Percentiles rank a stretch among this genome's conserved stretches.
phyloP scores from a whole-genome alignment of 2,113 vertebrate species.

The Strix aluco region DNA sequence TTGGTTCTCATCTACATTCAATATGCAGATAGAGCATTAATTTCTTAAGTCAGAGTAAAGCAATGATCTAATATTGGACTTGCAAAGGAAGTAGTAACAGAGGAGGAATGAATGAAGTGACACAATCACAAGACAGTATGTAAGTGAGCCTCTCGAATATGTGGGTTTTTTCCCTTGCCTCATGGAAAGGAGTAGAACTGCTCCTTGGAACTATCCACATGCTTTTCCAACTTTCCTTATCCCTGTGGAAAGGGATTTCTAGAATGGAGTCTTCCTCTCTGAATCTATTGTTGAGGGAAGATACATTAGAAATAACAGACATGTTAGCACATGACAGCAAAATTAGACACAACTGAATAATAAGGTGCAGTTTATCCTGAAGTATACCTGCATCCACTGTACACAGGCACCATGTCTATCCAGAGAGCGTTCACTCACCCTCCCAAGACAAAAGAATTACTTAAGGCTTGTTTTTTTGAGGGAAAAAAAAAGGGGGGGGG shows the following conservation, averaged over 20 bases:
- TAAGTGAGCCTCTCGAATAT: fast-evolving
- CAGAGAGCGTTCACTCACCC: not conserved
- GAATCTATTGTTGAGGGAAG: not conserved
- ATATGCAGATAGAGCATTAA: not conserved
- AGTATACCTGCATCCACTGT: not conserved
- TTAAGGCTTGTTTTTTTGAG: not conserved
- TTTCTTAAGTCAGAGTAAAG: not conserved
- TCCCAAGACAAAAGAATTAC: not conserved
- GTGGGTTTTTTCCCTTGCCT: not conserved
- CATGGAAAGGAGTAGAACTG: not conserved
- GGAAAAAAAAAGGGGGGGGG: too few species aligned
- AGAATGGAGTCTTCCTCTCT: not conserved
- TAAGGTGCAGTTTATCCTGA: not conserved
- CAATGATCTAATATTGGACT: not conserved
- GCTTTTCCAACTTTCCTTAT: not conserved
- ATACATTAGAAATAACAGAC: not conserved
- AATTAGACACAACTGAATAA: not conserved
- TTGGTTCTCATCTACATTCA: not conserved
- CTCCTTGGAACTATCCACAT: not conserved
- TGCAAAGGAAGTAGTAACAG: not conserved
- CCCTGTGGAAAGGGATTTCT: not conserved
- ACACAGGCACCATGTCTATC: not conserved
- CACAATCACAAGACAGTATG: not conserved
- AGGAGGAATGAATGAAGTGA: not conserved
- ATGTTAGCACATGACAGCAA: not conserved